Conservation (phyloP, 2,888 invertebrate genomes). For the Dendrolimus houi region DNA sequence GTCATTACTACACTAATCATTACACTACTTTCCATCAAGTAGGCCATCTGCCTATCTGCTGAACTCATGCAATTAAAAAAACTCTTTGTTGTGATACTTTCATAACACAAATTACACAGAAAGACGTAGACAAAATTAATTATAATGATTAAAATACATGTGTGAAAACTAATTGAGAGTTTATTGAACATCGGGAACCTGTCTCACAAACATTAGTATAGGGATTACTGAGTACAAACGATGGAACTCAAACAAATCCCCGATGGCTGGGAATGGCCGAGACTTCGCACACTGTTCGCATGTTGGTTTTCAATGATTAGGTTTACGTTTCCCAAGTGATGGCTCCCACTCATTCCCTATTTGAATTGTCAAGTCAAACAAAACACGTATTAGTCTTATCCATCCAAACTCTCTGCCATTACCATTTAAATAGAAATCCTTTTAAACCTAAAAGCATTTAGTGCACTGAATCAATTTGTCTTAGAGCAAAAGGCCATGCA, state of each 20-base stretch:
- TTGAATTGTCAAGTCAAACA: conserved; percentile 37
- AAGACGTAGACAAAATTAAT: no score
- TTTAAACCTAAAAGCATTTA: conserved; percentile 5
- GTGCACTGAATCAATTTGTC: no score
- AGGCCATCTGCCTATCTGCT: no score
- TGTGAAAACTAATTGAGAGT: not conserved
- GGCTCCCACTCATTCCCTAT: conserved; percentile 30
- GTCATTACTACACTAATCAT: no score
- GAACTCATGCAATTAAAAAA: no score
- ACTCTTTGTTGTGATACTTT: no score
- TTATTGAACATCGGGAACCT: conserved; percentile 8
- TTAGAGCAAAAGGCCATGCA: no score
- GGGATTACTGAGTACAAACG: conserved; percentile 17
- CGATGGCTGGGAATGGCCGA: conserved; percentile 27
- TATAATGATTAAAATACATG: no score
- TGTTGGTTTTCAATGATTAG: conserved; percentile 54
- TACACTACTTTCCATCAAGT: no score
- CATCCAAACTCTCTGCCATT: conserved; percentile 17
- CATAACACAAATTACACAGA: no score
- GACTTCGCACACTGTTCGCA: conserved; percentile 16
- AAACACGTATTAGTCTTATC: conserved; percentile 13
- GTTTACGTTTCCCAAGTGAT: conserved; percentile 44
- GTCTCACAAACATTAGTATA: conserved; percentile 20
- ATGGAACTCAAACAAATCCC: conserved; percentile 31
- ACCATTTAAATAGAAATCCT: conserved; percentile 8